A percentile compares a stretch with the other conserved stretches of the same genome.
Evolutionary conservation across 2,888 invertebrate genomes (phyloP).

Genomic region (Trilocha varians): DNA sequence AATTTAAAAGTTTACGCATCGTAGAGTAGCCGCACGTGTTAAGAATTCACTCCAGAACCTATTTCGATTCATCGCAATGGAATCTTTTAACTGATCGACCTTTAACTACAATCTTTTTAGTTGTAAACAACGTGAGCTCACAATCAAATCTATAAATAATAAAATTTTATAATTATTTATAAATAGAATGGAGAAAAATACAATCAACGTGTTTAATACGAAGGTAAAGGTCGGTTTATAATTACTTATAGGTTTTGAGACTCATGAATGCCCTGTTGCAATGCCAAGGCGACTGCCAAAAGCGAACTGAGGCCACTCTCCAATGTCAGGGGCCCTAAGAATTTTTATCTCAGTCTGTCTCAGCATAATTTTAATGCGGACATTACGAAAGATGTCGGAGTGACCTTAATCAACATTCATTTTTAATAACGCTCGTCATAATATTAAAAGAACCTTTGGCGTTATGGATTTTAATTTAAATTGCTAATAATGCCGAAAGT

Average conservation of each 20-base stretch:
- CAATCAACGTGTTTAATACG: neutral
- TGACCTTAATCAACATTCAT: neutral
- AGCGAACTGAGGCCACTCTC: constrained; percentile 50
- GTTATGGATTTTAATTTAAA: too few species aligned
- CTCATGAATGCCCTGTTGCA: constrained; percentile 47
- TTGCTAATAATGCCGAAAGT: too few species aligned
- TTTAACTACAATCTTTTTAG: neutral
- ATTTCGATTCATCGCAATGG: neutral
- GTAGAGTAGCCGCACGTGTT: neutral
- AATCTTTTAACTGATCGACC: neutral
- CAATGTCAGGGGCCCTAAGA: constrained; percentile 70
- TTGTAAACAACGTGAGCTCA: neutral
- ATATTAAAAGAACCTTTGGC: too few species aligned
- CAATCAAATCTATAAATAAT: constrained; percentile 4
- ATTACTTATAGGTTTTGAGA: constrained; percentile 42
- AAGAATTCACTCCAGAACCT: neutral
- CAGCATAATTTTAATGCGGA: constrained; percentile 23
- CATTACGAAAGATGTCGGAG: neutral
- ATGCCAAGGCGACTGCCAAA: constrained; percentile 70
- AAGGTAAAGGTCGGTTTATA: constrained; percentile 36
- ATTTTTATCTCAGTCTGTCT: constrained; percentile 36
- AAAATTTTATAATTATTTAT: neutral
- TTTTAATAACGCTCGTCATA: neutral
- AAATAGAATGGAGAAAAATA: neutral
- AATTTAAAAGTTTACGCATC: neutral